A percentile compares a stretch with the other conserved stretches of the same genome.
Evolutionary conservation across 1,140 invertebrate species (phyloP).

Genomic region (Atopsyche davidsoni): DNA sequence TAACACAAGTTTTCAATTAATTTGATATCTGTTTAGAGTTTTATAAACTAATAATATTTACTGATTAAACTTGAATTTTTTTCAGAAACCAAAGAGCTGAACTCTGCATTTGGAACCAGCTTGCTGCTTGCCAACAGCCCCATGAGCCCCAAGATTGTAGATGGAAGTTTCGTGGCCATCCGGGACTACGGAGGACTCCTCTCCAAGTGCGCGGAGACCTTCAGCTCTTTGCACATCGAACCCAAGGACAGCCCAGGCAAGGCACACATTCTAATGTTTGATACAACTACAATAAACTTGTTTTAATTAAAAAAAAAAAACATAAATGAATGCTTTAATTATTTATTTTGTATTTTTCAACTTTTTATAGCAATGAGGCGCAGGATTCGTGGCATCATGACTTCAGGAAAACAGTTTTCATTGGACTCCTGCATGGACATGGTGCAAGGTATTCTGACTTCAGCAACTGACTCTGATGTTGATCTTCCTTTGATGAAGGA

Average conservation of each 20-base stretch:
- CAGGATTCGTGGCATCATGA: constrained; percentile 77
- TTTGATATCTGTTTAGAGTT: neutral
- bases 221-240: constrained; percentile 59
- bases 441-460: constrained; percentile 60
- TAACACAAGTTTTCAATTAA: constrained; percentile 4
- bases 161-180: constrained; percentile 92
- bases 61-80: constrained; percentile 12
- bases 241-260: constrained; percentile 73
- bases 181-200: constrained; percentile 84
- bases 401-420: constrained; percentile 79
- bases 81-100: constrained; percentile 71
- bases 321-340: neutral
- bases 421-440: constrained; percentile 87
- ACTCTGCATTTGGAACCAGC: constrained; percentile 88
- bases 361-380: constrained; percentile 64
- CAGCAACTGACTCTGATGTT: constrained; percentile 34
- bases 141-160: constrained; percentile 95
- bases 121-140: constrained; percentile 88
- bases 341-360: neutral
- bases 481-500: constrained; percentile 54
- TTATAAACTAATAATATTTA: neutral
- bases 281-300: constrained; percentile 5
- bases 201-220: constrained; percentile 70
- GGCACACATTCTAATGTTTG: constrained; percentile 34
- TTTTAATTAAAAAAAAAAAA: constrained; percentile 1